Evolutionary conservation across 2,113 vertebrate species (phyloP), one percentile per base, ranked within the genome.

Genomic region (Narcine bancroftii): DNA sequence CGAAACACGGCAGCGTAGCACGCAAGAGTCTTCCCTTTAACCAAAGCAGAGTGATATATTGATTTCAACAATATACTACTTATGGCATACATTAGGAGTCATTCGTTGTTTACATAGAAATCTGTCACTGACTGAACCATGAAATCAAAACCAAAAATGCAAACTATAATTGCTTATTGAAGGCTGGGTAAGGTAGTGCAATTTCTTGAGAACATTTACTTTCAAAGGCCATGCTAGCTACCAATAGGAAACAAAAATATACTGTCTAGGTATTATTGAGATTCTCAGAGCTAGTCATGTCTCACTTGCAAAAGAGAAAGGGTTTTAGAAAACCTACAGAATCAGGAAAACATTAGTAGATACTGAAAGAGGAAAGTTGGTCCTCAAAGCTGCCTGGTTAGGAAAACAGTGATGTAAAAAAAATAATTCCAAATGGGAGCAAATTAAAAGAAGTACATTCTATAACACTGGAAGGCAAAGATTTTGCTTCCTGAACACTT

Each of bases 31-130:
- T 39, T 33, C 33, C 53, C n/a, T 83, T 87, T 87, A 56, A 39
- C 81, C 50, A 85, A 60, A 15, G 36, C 21, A 60, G n/a, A 26
- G 53, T 60, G 17, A 87, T 87, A 60, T 60, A 29, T 33, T 60
- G 81, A 21, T 33, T 87, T 11, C n/a, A 87, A 87, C 33, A 87
- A 87, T 60, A 45, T 53, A 87, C 33, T 87, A 87, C 60, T 87
- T 87, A n/a, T 87, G 76, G 76, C 76, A 87, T 50, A 60, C 15
- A 60, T 60, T 87, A 87, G 53, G 11, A n/a, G 53, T 15, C 29
- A n/a, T 85, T 85, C 26, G 29, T 29, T 56, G 24, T 56, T 53
- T 85, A 85, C 29, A 24, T 36, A 50, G 33, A 33, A 29, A 83
- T 29, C 42, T 53, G 21, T 26, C 47, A 53, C 4, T 83, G 42